phyloP scores from a whole-genome alignment of 2,113 vertebrate genomes.

The Cavia aperea region DNA sequence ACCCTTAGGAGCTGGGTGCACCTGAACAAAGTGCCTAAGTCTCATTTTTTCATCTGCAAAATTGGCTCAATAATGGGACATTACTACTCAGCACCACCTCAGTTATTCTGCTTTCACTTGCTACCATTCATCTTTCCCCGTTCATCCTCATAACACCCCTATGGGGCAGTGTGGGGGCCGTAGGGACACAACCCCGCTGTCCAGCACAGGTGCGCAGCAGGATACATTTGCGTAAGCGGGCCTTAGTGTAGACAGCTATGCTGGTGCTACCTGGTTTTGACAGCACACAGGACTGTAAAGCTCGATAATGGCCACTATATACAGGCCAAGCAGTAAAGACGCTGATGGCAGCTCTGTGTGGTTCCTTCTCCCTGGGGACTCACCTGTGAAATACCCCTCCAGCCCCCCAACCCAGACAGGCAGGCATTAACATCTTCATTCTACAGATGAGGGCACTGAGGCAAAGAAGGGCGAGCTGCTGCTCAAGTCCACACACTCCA shows the following conservation, averaged over 20 bases:
- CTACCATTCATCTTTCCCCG: background rate
- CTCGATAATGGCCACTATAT: background rate
- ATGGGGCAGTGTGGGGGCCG: background rate
- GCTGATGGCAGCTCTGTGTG: background rate
- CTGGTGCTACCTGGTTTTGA: background rate
- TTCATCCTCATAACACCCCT: background rate
- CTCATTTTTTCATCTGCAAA: background rate
- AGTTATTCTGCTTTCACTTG: background rate
- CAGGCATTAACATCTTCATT: background rate
- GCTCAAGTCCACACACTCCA: background rate
- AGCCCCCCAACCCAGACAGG: background rate
- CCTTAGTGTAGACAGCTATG: background rate
- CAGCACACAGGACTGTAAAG: background rate
- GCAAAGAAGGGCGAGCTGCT: background rate
- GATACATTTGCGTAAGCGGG: background rate
- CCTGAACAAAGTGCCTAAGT: background rate
- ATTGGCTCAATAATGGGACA: background rate
- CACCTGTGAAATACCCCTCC: background rate
- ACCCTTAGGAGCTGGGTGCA: background rate
- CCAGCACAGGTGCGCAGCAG: background rate
- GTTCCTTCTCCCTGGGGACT: background rate
- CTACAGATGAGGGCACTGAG: background rate
- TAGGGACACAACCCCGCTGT: background rate
- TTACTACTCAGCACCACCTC: fast-evolving
- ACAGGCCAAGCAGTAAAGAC: background rate